Evolutionary conservation across 2,797 vertebrate genomes (phyloP), one percentile per base, ranked within the genome.

Genomic region (Onychomys arenicola): DNA sequence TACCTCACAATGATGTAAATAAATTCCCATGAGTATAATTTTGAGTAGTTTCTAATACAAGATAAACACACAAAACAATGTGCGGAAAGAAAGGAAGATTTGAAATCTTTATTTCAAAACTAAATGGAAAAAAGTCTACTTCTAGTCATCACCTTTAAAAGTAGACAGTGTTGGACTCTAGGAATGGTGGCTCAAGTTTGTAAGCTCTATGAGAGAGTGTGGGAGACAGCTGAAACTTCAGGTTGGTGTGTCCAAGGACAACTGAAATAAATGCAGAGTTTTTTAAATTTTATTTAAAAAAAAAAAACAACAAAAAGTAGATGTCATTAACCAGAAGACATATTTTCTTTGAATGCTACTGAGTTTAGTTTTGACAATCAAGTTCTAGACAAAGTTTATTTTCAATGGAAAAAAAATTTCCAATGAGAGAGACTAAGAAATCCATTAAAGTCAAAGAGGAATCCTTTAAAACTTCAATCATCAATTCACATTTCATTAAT

Each of bases 281-380:
- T n/a, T n/a, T n/a, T n/a, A n/a, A n/a, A 13, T 14, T 52, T 52
- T 52, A 13, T 40, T 23, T 6, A 2, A 82, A 61, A 82, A 37
- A 2, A 21, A 23, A 55, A 55, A 55, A 9, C 21, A 89, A 46
- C 27, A 89, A 77, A 84, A 95, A 95, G 29, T 29, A 67, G 5
- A 55, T 12, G 49, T 89, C 16, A 40, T 69, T 92, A 76, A 73
- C 89, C 4, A 49, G 34, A 23, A 71, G 8, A 89, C 73, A 80
- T 32, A 11, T 40, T 43, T 34, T 84, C 57, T 87, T 6, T 89
- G 34, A 78, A 93, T 76, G 23, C 19, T n/a, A 40, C 3, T 14
- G 77, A 84, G 73, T 67, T 75, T 9, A 86, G 21, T 55, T 71
- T 83, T 87, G 34, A 32, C 21, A 94, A 25, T 8, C 57, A 97